phyloP scores from a whole-genome alignment of 2,797 vertebrate genomes.

The Chelon labrosus region DNA sequence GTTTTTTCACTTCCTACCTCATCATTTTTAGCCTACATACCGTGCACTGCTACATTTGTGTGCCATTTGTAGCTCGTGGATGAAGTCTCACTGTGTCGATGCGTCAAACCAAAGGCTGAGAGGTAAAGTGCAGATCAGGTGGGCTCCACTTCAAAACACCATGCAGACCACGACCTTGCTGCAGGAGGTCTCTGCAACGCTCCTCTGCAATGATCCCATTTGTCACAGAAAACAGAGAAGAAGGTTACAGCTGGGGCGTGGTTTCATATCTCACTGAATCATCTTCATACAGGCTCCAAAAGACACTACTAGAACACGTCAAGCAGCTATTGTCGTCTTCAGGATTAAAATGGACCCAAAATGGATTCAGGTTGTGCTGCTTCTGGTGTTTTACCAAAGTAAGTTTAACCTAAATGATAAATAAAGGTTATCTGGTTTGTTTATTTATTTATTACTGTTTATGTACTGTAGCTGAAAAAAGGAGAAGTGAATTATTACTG shows the following conservation, averaged over 20 bases:
- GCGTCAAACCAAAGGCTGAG: slow-evolving; percentile 26
- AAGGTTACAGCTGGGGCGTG: slow-evolving; percentile 68
- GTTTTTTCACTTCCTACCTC: slow-evolving; percentile 8
- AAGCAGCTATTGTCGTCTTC: slow-evolving; percentile 16
- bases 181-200: slow-evolving; percentile 71
- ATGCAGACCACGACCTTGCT: slow-evolving; percentile 59
- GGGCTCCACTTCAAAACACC: slow-evolving; percentile 66
- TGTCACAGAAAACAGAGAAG: slow-evolving; percentile 38
- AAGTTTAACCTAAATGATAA: slow-evolving; percentile 39
- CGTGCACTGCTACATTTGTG: slow-evolving; percentile 11
- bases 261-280: slow-evolving; percentile 46
- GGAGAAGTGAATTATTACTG: neutral
- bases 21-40: slow-evolving; percentile 23
- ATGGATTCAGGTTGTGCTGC: slow-evolving; percentile 57
- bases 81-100: slow-evolving; percentile 20
- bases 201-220: slow-evolving; percentile 70
- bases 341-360: slow-evolving; percentile 72
- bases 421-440: neutral
- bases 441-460: neutral
- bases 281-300: slow-evolving; percentile 29
- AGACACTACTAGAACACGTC: slow-evolving; percentile 27
- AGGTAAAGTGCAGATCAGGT: slow-evolving; percentile 32
- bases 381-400: slow-evolving; percentile 73
- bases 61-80: slow-evolving; percentile 15
- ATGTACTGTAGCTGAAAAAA: neutral